These are phyloP conservation scores for Taurulus bubalis DNA, from an alignment of 2,113 vertebrate species.

Conservation along the genomic window DNA sequence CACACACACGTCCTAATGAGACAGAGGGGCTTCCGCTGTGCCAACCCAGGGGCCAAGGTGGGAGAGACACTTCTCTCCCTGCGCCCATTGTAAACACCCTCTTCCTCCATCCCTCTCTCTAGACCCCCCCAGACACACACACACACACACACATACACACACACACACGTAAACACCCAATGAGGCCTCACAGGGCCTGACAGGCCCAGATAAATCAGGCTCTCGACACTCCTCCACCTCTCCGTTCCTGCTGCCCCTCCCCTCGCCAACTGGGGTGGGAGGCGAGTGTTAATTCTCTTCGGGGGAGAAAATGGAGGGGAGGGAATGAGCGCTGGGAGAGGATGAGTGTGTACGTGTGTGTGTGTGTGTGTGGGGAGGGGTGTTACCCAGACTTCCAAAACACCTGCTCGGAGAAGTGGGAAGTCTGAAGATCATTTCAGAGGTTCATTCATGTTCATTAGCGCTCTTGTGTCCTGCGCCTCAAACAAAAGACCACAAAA, in stretches of 20 bases:
- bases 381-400: slow-evolving; percentile 61
- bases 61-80: slow-evolving; percentile 83
- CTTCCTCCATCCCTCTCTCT: neutral
- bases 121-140: slow-evolving; percentile 51
- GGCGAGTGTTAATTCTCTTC: slow-evolving; percentile 87
- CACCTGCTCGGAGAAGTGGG: slow-evolving; percentile 65
- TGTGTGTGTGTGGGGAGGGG: slow-evolving; percentile 27
- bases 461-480: no score
- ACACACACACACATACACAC: slow-evolving; percentile 51
- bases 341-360: slow-evolving; percentile 14
- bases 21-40: slow-evolving; percentile 86
- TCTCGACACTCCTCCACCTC: slow-evolving; percentile 81
- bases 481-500: neutral
- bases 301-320: slow-evolving; percentile 80
- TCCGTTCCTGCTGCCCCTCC: slow-evolving; percentile 82
- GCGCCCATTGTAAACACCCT: slow-evolving; percentile 72
- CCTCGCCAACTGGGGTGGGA: slow-evolving; percentile 86
- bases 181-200: slow-evolving; percentile 88
- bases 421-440: slow-evolving; percentile 37
- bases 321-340: slow-evolving; percentile 44
- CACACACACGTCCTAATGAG: slow-evolving; percentile 84
- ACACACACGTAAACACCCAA: slow-evolving; percentile 65
- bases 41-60: slow-evolving; percentile 88
- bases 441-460: neutral
- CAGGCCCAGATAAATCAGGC: slow-evolving; percentile 92